phyloP scores from a whole-genome alignment of 2,888 invertebrate species.

The Baronia brevicornis region DNA sequence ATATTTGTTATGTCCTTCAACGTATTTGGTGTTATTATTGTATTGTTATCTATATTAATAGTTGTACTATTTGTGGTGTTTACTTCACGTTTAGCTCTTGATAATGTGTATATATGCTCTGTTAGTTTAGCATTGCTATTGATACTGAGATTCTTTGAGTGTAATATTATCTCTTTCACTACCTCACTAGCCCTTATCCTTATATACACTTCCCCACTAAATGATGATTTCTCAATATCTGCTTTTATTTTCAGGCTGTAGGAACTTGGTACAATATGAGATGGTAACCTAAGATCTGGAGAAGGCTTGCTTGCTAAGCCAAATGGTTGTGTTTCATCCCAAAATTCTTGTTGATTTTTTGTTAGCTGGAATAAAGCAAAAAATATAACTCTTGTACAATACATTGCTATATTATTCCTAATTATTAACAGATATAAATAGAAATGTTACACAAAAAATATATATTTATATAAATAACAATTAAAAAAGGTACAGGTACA shows the following conservation, averaged over 20 bases:
- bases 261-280: conserved; percentile 64
- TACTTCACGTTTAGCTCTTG: conserved; percentile 35
- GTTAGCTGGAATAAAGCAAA: conserved; percentile 29
- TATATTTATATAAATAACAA: too few species aligned
- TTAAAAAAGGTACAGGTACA: too few species aligned
- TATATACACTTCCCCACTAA: conserved; percentile 63
- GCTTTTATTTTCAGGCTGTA: conserved; percentile 76
- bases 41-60: conserved; percentile 14
- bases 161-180: conserved; percentile 65
- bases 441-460: too few species aligned
- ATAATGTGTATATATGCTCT: conserved; percentile 46
- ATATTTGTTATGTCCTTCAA: conserved; percentile 17
- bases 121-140: conserved; percentile 49
- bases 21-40: conserved; percentile 11
- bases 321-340: conserved; percentile 62
- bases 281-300: conserved; percentile 58
- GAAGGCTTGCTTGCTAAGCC: conserved; percentile 37
- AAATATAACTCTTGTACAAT: background rate
- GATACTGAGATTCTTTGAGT: conserved; percentile 64
- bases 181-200: conserved; percentile 51
- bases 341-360: conserved; percentile 44
- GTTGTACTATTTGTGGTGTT: conserved; percentile 13
- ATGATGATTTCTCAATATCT: conserved; percentile 58
- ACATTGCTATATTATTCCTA: background rate
- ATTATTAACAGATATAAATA: conserved; percentile 17